Evolutionary conservation across 1,140 invertebrate genomes (phyloP).

Genomic region (Episyrphus balteatus): DNA sequence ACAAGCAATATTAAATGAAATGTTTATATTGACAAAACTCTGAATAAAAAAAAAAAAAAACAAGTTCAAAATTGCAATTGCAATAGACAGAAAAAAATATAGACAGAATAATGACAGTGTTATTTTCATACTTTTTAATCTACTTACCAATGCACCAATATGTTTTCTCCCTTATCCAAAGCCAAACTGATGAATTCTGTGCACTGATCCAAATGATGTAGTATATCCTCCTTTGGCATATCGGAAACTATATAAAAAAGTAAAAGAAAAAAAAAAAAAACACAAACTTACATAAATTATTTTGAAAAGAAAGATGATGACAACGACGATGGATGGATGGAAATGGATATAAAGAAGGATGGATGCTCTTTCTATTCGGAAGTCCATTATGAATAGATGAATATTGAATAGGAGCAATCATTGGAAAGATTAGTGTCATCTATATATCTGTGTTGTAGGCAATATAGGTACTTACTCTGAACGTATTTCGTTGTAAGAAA

Average conservation of each 20-base stretch:
- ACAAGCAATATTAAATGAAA: no score
- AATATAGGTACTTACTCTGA: conserved; percentile 43
- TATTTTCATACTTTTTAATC: conserved; percentile 4
- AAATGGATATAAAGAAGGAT: no score
- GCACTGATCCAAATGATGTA: conserved; percentile 63
- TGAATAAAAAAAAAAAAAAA: no score
- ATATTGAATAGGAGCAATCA: no score
- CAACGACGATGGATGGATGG: neutral
- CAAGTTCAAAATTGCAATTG: no score
- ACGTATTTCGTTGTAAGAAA: conserved; percentile 61
- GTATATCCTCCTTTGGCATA: conserved; percentile 67
- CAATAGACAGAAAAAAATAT: no score
- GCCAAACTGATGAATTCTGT: conserved; percentile 59
- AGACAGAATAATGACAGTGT: no score
- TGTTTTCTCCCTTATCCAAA: conserved; percentile 42
- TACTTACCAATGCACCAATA: conserved; percentile 67
- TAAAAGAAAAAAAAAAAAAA: conserved; percentile 5
- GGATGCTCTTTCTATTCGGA: no score
- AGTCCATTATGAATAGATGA: no score
- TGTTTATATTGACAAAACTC: no score
- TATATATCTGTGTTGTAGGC: neutral
- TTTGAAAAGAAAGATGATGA: no score
- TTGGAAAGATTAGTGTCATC: neutral
- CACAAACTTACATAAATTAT: no score
- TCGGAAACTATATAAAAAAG: conserved; percentile 51